A percentile compares a stretch with the other conserved stretches of the same genome.
phyloP scores from a whole-genome alignment of 92 coral and sea anemone genomes.

The Epizoanthus ramosus region DNA sequence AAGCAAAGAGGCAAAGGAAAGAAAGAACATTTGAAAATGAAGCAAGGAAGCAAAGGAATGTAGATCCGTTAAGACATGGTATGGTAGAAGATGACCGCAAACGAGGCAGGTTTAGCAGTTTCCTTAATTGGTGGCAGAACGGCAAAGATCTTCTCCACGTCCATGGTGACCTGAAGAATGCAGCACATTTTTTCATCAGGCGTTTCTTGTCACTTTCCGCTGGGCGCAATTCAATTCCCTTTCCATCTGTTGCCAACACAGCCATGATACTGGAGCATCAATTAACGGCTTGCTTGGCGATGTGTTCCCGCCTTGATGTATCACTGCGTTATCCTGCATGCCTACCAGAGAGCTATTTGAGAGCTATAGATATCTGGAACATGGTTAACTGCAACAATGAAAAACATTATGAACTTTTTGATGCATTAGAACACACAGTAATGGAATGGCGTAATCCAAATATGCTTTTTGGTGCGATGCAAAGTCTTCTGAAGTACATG shows the following conservation, averaged over 20 bases:
- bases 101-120: constrained; percentile 55
- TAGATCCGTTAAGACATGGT: constrained; percentile 46
- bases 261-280: constrained; percentile 74
- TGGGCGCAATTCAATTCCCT: constrained; percentile 47
- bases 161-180: constrained; percentile 56
- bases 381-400: constrained; percentile 46
- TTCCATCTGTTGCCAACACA: constrained; percentile 74
- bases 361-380: constrained; percentile 61
- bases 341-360: constrained; percentile 72
- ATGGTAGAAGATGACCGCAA: constrained; percentile 47
- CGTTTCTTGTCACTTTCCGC: constrained; percentile 77
- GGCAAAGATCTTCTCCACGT: constrained; percentile 60
- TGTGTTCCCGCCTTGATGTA: constrained; percentile 54
- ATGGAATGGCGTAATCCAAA: not conserved
- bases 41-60: constrained; percentile 8
- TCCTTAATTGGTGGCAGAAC: constrained; percentile 71
- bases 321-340: constrained; percentile 35
- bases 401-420: constrained; percentile 36
- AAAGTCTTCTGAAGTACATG: constrained; percentile 50
- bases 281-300: constrained; percentile 66
- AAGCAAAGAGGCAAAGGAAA: constrained; percentile 31
- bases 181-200: constrained; percentile 60
- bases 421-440: constrained; percentile 50
- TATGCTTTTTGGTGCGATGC: constrained; percentile 15
- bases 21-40: constrained; percentile 54